phyloP scores from a whole-genome alignment of 2,113 vertebrate species.

The Campylomormyrus tamandua region DNA sequence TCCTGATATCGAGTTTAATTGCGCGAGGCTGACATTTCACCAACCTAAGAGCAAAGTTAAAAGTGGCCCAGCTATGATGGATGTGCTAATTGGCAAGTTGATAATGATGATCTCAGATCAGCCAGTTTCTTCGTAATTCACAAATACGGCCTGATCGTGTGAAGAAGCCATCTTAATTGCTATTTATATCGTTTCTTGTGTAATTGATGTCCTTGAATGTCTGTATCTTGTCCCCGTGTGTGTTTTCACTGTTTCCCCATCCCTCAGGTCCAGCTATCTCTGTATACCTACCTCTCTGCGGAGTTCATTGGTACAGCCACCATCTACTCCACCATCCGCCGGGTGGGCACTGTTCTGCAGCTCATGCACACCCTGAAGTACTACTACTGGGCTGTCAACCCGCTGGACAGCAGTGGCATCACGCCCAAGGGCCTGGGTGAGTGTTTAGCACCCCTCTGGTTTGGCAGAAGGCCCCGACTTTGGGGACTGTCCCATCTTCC shows the following conservation, averaged over 20 bases:
- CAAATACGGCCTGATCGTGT: not conserved
- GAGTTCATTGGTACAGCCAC: conserved; percentile 98
- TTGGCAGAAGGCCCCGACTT: not conserved
- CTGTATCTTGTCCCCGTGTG: conserved; percentile 13
- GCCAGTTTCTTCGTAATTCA: not conserved
- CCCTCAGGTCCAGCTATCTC: conserved; percentile 83
- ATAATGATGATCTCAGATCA: not conserved
- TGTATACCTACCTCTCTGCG: conserved; percentile 94
- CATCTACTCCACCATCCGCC: conserved; percentile 93
- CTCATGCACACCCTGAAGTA: conserved; percentile 98
- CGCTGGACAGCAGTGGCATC: conserved; percentile 88
- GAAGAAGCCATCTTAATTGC: not conserved
- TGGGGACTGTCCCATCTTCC: not conserved
- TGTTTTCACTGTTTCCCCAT: not conserved
- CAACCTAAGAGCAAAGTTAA: not conserved
- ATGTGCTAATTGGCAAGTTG: not conserved
- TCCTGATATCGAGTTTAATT: not conserved
- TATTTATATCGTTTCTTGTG: not conserved
- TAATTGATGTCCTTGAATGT: conserved; percentile 23
- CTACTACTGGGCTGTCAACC: conserved; percentile 98
- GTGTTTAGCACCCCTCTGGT: conserved; percentile 30
- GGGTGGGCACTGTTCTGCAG: conserved; percentile 94
- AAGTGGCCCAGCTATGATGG: not conserved
- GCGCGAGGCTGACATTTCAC: not conserved
- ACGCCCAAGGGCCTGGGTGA: conserved; percentile 87